These are phyloP conservation scores for Sphyrna mokarran DNA, from an alignment of 2,113 vertebrate genomes.

Conservation along the genomic window DNA sequence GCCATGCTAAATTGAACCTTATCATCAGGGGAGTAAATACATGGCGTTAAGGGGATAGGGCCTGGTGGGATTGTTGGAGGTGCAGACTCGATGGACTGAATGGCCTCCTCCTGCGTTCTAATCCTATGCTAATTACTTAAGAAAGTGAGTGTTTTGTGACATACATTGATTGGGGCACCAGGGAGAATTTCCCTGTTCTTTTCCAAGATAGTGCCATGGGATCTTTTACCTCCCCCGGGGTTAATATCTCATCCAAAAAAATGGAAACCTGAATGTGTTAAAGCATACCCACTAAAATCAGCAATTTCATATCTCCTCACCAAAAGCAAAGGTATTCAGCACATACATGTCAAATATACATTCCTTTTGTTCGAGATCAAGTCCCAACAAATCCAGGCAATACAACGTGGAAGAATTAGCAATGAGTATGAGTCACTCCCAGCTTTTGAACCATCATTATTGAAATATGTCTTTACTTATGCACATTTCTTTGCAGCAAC, in stretches of 20 bases:
- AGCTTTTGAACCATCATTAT: not conserved
- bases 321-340: not conserved
- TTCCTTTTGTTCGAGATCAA: not conserved
- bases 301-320: not conserved
- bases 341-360: not conserved
- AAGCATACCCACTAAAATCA: not conserved
- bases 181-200: not conserved
- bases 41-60: too few species aligned
- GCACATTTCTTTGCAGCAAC: not conserved
- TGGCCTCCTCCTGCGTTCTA: too few species aligned
- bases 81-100: too few species aligned
- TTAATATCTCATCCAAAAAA: not conserved
- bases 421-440: not conserved
- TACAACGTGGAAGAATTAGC: not conserved
- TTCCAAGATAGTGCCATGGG: not conserved
- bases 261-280: not conserved
- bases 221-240: not conserved
- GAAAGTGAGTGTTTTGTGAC: not conserved
- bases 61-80: too few species aligned
- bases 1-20: too few species aligned
- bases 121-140: not conserved
- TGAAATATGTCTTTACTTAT: not conserved
- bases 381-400: not conserved
- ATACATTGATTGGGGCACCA: not conserved
- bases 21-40: too few species aligned